Base-by-base conservation (phyloP, 2,888 invertebrate species). In the Thelaira solivaga region DNA sequence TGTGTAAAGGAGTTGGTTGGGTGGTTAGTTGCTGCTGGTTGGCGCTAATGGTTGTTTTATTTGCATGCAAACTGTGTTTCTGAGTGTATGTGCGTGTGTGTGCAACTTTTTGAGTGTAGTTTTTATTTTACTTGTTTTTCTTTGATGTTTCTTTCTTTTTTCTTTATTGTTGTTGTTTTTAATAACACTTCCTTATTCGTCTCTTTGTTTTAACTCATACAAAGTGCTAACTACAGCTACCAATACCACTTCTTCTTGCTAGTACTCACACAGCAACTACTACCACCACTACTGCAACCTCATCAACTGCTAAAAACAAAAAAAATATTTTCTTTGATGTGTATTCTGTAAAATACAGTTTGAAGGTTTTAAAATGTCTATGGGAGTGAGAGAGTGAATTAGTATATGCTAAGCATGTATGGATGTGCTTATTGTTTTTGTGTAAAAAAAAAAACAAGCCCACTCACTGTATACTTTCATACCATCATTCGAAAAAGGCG, bases 111-210 rank as follows among this genome's bases (percentile, higher is more conserved):
- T 7, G 26, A 57, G 57, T 49, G 8, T 41, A 71, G 49, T 20
- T 74, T 73, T 65, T 59, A 16, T 65, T 57, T 74, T 49, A 34
- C 31, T 74, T 59, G 36, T 55, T 67, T 51, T 26, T 31, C 73
- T 74, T 67, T 74, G 51, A 74, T 74, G 65, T 59, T 51, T 10
- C 11, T 65, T 18, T 7, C 49, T 34, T 51, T 65, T 49, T n/a
- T 45, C 4, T 18, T 22, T 62, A 18, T 67, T 55, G 43, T 65
- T 31, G 24, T 68, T 55, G 34, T 67, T 67, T 62, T 65, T 49
- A 43, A 74, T 74, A 69, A 39, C 69, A 69, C 75, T 75, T 75
- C 68, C 69, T 74, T 43, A 74, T 74, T 59, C 65, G 59, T 59
- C 51, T 74, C 20, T 74, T 74, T 67, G 22, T 20, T 16, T 73